Evolutionary conservation across 1,140 invertebrate species (phyloP), one percentile per base, ranked within the genome.

Genomic region (Chymomyza costata): DNA sequence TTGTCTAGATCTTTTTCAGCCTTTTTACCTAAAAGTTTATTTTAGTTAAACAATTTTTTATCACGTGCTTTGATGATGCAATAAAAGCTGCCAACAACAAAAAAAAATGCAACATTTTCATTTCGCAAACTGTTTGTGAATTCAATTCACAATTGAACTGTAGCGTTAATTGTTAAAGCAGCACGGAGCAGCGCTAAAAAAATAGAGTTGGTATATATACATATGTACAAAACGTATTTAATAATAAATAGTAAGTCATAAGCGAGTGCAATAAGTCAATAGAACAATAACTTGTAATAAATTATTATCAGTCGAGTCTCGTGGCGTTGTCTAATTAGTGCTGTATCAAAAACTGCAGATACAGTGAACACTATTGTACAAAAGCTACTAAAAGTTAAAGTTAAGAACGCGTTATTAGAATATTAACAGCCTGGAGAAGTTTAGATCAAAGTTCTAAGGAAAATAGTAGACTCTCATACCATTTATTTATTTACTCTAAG

Each of bases 121-220:
- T 35, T 30, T 28, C 57, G 52, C 35, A 46, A 63, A 56, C 41
- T 31, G 39, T 63, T 48, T 52, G 57, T 21, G 48, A 51, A 48
- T 61, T 18, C 54, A 39, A 35, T 51, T 51, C 56, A 11, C 55
- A 54, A 47, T 38, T 44, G 65, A n/a, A 38, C 43, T 58, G 60
- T 44, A 50, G 51, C 52, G 68, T 41, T 66, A 71, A 73, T 73
- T 70, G 69, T 63, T 53, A 55, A 73, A 34, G 64, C 70, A 73
- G 52, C 69, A 73, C 64, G 58, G 69, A 68, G 35, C 53, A 38
- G 51, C 50, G 37, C 28, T 28, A 51, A 49, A 55, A 31, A n/a
- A n/a, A n/a, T n/a, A n/a, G n/a, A n/a, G n/a, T n/a, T n/a, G n/a
- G n/a, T n/a, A n/a, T n/a, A n/a, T n/a, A 35, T 45, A 52, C 41